Evolutionary conservation across 2,888 invertebrate genomes (phyloP), one percentile per base, ranked within the genome.

Genomic region (Cantharis nigra): DNA sequence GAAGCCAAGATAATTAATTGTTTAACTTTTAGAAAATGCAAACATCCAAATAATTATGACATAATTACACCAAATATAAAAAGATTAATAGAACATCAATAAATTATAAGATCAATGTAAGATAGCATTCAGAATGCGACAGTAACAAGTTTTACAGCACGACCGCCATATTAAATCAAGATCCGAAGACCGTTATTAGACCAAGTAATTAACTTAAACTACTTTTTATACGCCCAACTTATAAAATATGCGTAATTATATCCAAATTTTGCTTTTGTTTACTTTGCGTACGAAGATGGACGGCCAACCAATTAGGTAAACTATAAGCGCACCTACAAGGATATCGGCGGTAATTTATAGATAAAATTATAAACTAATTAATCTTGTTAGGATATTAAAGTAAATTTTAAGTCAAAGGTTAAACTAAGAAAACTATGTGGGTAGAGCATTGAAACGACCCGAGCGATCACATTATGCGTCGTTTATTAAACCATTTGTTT

Each of bases 401-500:
- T 73, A 72, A 75, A 78, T 49, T 75, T 30, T 70, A 67, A 69
- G 74, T 72, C 71, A 72, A 65, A 71, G 76, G 74, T 78, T 76
- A 76, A 78, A 72, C 64, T 72, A 33, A n/a, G 33, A 18, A 74
- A 70, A 67, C 70, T 71, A 77, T 77, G 74, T 74, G 74, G 78
- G 78, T 76, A 72, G 79, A 73, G 72, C 77, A 80, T 80, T 81
- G 81, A 80, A 81, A 80, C 76, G 76, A 71, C 74, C 65, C 63
- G 78, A 82, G 78, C 80, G 77, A 80, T 82, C 81, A 78, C 78
- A 83, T 83, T 83, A 83, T 74, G 75, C 78, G 81, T 81, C 82
- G 80, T 82, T 83, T 83, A 83, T 83, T 82, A 81, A 83, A 81
- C 82, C 82, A 82, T 83, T 81, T 81, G 82, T 83, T 82, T 82